Evolutionary conservation across 2,113 vertebrate genomes (phyloP).

Genomic region (Cairina moschata): DNA sequence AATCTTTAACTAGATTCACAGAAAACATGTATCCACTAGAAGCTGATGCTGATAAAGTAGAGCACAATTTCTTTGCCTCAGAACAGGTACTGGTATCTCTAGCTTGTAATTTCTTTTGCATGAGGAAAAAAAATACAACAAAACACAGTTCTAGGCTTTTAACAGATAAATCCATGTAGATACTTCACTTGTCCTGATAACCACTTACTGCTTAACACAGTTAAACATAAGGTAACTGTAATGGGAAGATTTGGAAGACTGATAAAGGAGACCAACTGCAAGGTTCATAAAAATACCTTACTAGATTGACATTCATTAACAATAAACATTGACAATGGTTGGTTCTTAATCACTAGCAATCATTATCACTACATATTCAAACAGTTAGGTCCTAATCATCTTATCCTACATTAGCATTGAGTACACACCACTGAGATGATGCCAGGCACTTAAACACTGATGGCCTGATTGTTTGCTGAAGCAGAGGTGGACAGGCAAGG

Average conservation of each 20-base stretch:
- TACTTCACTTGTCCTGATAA: background rate
- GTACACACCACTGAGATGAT: background rate
- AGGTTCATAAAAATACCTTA: background rate
- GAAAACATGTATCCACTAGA: background rate
- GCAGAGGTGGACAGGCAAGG: background rate
- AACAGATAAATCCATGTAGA: background rate
- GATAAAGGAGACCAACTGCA: background rate
- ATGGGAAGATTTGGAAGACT: background rate
- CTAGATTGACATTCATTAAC: background rate
- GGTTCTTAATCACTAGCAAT: background rate
- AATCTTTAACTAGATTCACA: background rate
- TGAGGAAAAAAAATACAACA: too few relatives aligned
- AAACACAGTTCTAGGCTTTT: background rate
- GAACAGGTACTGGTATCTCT: background rate
- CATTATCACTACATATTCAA: conserved; percentile 11
- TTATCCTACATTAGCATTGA: conserved; percentile 10
- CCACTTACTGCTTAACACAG: background rate
- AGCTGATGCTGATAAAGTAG: background rate
- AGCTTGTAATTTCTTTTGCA: background rate
- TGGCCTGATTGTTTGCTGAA: background rate
- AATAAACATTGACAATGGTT: background rate
- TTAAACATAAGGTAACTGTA: background rate
- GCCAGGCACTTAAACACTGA: background rate
- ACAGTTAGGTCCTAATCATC: background rate
- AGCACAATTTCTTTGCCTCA: background rate